A percentile compares a stretch with the other conserved stretches of the same genome.
Evolutionary conservation across 2,797 vertebrate species (phyloP).

Genomic region (Oophaga sylvatica): DNA sequence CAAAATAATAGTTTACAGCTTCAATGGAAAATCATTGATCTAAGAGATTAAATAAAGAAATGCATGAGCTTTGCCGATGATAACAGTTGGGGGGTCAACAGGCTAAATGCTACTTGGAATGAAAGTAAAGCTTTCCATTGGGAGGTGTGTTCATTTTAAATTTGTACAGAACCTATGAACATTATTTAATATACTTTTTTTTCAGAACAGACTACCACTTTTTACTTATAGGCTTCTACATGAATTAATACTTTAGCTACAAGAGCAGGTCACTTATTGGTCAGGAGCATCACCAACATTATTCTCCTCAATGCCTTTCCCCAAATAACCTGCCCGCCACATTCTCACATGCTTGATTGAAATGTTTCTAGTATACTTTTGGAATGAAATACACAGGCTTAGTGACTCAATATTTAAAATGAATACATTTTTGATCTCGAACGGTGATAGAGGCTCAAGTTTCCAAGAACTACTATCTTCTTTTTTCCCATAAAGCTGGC

Average conservation of each 20-base stretch:
- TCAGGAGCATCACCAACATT: constrained; percentile 73
- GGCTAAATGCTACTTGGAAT: constrained; percentile 78
- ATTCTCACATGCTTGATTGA: constrained; percentile 75
- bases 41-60: constrained; percentile 83
- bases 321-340: constrained; percentile 75
- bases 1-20: constrained; percentile 71
- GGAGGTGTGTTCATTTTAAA: constrained; percentile 73
- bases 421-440: constrained; percentile 75
- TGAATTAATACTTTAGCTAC: constrained; percentile 73
- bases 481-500: constrained; percentile 68
- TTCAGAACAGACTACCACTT: constrained; percentile 66
- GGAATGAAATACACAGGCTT: constrained; percentile 79
- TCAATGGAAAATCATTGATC: constrained; percentile 88
- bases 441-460: constrained; percentile 67
- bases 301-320: constrained; percentile 74
- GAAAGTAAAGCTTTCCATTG: constrained; percentile 76
- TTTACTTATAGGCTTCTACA: constrained; percentile 71
- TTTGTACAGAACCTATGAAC: constrained; percentile 72
- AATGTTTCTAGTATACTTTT: constrained; percentile 78
- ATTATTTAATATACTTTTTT: constrained; percentile 63
- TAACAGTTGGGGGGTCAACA: constrained; percentile 78
- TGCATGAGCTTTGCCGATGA: constrained; percentile 76
- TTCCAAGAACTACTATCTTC: constrained; percentile 72
- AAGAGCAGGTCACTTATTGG: constrained; percentile 76
- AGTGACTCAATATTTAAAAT: constrained; percentile 77